These are phyloP conservation scores for Deladenus siricidicola DNA, from an alignment of 2,888 invertebrate species.

Conservation along the genomic window DNA sequence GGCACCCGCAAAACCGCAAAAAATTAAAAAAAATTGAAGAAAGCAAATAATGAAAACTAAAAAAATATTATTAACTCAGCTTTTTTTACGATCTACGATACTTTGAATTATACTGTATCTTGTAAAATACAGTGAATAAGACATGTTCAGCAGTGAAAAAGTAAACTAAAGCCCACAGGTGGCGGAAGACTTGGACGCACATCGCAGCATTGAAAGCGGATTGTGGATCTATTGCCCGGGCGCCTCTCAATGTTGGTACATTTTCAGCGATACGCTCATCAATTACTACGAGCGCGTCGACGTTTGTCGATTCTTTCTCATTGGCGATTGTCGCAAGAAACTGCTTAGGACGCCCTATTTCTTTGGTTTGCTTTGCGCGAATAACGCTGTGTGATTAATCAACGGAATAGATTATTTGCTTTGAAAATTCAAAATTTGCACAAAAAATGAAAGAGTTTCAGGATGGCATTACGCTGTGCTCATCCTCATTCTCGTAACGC, in stretches of 20 bases:
- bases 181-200: slow-evolving; percentile 48
- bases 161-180: no score
- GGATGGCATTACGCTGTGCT: slow-evolving; percentile 52
- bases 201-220: slow-evolving; percentile 43
- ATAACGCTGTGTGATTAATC: neutral
- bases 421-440: no score
- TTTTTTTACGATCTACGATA: no score
- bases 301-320: slow-evolving; percentile 49
- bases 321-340: slow-evolving; percentile 51
- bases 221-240: slow-evolving; percentile 51
- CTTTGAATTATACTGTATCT: no score
- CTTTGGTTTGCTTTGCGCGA: slow-evolving; percentile 34
- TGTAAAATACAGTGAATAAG: no score
- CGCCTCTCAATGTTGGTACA: slow-evolving; percentile 40
- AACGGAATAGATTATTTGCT: no score
- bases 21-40: no score
- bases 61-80: neutral
- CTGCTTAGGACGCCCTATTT: slow-evolving; percentile 50
- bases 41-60: neutral
- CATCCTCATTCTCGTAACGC: slow-evolving; percentile 36
- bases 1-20: no score
- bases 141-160: no score
- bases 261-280: slow-evolving; percentile 44
- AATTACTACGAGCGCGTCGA: slow-evolving; percentile 52
- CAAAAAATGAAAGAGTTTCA: slow-evolving; percentile 12